A percentile compares a stretch with the other conserved stretches of the same genome.
Conservation (phyloP, 2,888 invertebrate species). For the Dione vanillae region DNA sequence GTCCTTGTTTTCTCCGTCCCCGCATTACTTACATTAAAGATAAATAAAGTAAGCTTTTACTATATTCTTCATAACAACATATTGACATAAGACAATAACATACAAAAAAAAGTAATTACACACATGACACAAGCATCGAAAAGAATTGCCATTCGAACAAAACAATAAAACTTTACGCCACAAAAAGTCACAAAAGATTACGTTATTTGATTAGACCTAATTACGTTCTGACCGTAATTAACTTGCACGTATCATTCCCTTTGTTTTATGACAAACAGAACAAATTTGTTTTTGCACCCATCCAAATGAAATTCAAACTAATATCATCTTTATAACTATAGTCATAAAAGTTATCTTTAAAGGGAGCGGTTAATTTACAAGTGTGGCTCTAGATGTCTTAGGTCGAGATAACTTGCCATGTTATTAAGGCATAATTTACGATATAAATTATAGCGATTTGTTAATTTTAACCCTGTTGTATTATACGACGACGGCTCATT, state of each 20-base stretch:
- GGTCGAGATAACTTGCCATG: conserved; percentile 73
- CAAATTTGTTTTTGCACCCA: conserved; percentile 49
- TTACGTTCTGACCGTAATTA: conserved; percentile 81
- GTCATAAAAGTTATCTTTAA: conserved; percentile 42
- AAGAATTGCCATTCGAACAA: conserved; percentile 18
- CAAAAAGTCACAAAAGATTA: conserved; percentile 73
- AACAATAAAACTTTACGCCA: conserved; percentile 54
- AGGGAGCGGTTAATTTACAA: conserved; percentile 33
- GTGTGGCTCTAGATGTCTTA: conserved; percentile 67
- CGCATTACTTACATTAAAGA: not conserved
- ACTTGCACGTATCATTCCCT: conserved; percentile 79
- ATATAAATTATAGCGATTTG: conserved; percentile 79
- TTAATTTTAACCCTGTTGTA: conserved; percentile 74
- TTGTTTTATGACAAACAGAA: conserved; percentile 76
- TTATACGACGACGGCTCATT: conserved; percentile 63
- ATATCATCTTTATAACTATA: conserved; percentile 53
- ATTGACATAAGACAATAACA: not conserved
- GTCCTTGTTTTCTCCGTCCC: too few species aligned
- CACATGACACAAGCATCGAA: conserved; percentile 22
- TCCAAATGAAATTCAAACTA: conserved; percentile 43
- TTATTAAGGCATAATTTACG: conserved; percentile 80
- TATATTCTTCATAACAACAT: not conserved
- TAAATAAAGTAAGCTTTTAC: not conserved
- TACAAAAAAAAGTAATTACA: conserved; percentile 30
- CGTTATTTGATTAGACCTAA: conserved; percentile 82